Evolutionary conservation across 2,113 vertebrate genomes (phyloP), one percentile per base, ranked within the genome.

Genomic region (Empidonax traillii): DNA sequence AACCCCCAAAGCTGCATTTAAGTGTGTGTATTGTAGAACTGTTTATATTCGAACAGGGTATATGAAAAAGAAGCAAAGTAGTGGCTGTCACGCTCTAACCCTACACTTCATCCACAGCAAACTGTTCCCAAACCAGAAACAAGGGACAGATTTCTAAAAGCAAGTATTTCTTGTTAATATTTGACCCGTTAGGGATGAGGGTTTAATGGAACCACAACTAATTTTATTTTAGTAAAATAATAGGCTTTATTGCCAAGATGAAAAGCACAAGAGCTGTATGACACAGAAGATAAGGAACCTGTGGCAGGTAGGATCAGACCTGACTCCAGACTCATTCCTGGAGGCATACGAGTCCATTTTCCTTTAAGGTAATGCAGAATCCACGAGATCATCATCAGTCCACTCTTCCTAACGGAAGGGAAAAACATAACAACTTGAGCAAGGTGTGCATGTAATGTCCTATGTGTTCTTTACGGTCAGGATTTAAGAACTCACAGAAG

Each of bases 301-400:
- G 33, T 12, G 6, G 14, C 47, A 53, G 53, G 13, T 5, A 66
- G 15, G 28, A 35, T 76, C 53, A 65, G 35, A 12, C 2, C 0
- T 31, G 49, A 22, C 37, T 41, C 12, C 0, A 0, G 15, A 33
- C 6, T 6, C 19, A 44, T 30, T 56, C 47, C 9, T 37, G 25
- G 52, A 21, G 39, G 3, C 5, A 18, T 1, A 18, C 24, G 15
- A 76, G 17, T 49, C 41, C 37, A 10, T 39, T 47, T 41, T 71
- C 69, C 21, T 77, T 79, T 67, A 73, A 2, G 11, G 20, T 66
- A 81, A 96, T 6, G 93, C 44, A 6, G 83, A 94, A 51, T 98
- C 98, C 46, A 63, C 75, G 65, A 98, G 75, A 55, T 99, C 99
- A 83, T 99, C 99, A 83, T 99, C 99, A 24, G 98, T 99, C 99